phyloP scores from a whole-genome alignment of 1,140 invertebrate species.

The Nilaparvata lugens region DNA sequence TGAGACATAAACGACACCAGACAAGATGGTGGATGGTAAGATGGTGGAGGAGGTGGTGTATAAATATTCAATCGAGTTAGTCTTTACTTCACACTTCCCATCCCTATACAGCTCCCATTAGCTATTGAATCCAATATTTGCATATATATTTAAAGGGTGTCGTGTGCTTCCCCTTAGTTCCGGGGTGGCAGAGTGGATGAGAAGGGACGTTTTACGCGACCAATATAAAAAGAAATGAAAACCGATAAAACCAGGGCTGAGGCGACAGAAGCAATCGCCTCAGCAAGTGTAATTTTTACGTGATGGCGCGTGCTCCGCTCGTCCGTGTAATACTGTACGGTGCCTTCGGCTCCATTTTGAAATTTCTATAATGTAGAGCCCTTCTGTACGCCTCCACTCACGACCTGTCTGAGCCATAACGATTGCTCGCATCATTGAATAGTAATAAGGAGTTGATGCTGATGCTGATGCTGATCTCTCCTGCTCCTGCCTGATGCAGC shows the following conservation, averaged over 20 bases:
- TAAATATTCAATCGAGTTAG: conserved; percentile 14
- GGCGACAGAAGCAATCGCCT: background rate
- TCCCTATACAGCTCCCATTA: conserved; percentile 5
- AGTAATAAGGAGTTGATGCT: conserved; percentile 4
- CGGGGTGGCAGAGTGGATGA: background rate
- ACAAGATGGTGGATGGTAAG: background rate
- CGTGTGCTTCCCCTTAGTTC: background rate
- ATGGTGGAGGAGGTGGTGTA: background rate
- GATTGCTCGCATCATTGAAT: conserved; percentile 15
- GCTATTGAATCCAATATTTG: conserved; percentile 17
- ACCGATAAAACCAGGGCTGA: conserved; percentile 16
- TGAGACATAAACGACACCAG: background rate
- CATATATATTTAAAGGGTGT: conserved; percentile 17
- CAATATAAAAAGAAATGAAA: conserved; percentile 22
- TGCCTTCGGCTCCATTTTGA: conserved; percentile 9
- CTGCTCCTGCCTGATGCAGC: too few species aligned
- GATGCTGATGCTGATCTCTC: too few species aligned
- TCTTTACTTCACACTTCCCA: conserved; percentile 7
- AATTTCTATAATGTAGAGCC: conserved; percentile 15
- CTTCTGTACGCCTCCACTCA: background rate
- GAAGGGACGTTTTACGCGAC: conserved; percentile 11
- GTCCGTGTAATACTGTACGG: background rate
- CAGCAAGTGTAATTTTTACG: background rate
- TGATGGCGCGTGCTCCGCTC: too few species aligned
- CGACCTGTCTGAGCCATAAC: conserved; percentile 6